Conservation (phyloP, 2,113 vertebrate genomes). For the Indicator maculatus region DNA sequence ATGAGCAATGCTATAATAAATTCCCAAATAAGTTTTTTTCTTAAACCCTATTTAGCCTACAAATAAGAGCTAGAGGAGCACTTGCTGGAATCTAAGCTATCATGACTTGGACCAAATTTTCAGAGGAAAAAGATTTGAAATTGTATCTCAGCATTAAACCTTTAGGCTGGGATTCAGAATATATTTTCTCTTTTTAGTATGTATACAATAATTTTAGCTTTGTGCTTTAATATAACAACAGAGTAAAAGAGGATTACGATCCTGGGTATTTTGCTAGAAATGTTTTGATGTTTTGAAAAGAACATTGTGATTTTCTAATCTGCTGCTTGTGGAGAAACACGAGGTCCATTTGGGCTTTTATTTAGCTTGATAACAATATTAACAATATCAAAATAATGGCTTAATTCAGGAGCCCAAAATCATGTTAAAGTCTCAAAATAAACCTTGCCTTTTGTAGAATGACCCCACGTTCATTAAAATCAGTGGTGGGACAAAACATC, state of each 20-base stretch:
- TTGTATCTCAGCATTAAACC: background rate
- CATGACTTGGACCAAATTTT: background rate
- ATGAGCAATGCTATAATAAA: constrained; percentile 35
- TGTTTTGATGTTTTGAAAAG: background rate
- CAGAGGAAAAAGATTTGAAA: background rate
- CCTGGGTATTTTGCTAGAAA: background rate
- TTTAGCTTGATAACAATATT: background rate
- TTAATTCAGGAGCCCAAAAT: background rate
- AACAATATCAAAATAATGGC: background rate
- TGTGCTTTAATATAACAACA: background rate
- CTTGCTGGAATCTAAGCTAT: background rate
- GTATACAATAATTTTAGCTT: constrained; percentile 2
- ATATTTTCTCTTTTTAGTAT: background rate
- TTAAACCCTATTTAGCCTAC: constrained; percentile 1
- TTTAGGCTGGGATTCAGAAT: constrained; percentile 9
- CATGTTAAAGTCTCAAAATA: background rate
- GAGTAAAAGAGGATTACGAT: background rate
- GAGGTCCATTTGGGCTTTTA: background rate
- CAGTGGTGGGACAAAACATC: background rate
- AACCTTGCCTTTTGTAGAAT: background rate
- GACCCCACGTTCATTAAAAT: background rate
- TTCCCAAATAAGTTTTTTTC: constrained; percentile 8
- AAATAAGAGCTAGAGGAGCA: background rate
- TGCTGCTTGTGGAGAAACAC: background rate
- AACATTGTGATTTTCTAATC: background rate